Evolutionary conservation across 2,797 vertebrate species (phyloP).

Genomic region (Pipistrellus pipistrellus): DNA sequence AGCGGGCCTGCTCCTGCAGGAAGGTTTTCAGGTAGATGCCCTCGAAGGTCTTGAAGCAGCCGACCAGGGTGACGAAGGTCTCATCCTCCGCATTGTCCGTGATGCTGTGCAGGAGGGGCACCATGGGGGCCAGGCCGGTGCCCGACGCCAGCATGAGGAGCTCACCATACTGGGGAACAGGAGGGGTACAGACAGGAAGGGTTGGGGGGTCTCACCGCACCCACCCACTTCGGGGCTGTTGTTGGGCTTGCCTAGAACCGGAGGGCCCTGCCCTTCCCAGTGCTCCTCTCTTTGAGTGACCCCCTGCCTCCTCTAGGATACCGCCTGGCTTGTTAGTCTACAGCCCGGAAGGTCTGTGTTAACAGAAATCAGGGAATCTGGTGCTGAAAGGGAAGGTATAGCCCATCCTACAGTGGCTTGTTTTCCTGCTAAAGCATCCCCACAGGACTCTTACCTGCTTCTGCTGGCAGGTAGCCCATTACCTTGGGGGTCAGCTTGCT

Average conservation of each 20-base stretch:
- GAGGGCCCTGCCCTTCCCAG: background rate
- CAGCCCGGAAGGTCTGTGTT: background rate
- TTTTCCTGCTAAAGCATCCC: background rate
- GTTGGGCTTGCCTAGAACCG: background rate
- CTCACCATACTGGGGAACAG: constrained; percentile 86
- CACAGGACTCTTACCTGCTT: background rate
- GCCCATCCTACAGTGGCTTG: background rate
- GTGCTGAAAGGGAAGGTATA: background rate
- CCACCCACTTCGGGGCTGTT: background rate
- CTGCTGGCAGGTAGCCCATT: background rate
- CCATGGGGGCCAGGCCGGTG: constrained; percentile 91
- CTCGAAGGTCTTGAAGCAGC: constrained; percentile 89
- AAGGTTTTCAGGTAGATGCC: constrained; percentile 89
- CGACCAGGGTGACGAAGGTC: constrained; percentile 90
- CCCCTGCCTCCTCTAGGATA: background rate
- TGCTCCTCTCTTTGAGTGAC: background rate
- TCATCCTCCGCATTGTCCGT: constrained; percentile 90
- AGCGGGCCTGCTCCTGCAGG: constrained; percentile 88
- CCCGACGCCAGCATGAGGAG: constrained; percentile 90
- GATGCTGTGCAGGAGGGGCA: constrained; percentile 89
- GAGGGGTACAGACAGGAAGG: accelerated
- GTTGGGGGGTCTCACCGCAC: background rate
- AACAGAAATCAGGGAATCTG: background rate
- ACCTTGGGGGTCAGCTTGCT: background rate
- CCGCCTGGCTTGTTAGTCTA: background rate